Evolutionary conservation across 2,888 invertebrate species (phyloP), one percentile per base, ranked within the genome.

Genomic region (Suillia variegata): DNA sequence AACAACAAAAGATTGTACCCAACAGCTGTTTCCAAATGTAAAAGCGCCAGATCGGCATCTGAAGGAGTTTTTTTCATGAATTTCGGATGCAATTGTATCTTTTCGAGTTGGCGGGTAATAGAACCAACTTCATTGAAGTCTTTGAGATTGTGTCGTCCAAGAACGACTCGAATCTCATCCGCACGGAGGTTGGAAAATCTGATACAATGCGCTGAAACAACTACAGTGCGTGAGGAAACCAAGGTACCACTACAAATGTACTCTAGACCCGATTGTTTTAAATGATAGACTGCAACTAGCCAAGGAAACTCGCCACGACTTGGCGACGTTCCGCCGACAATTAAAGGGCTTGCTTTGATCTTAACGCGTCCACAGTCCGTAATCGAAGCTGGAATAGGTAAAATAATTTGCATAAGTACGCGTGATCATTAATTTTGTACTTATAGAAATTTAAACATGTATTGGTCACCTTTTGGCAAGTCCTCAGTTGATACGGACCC

Each of bases 261-360:
- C 13, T 55, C 74, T 5, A 85, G 69, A 5, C 70, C 72, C 5
- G 79, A 73, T 1, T 57, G 34, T 45, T 63, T 62, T 49, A 64
- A 70, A 42, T 74, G 67, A 65, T 85, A 89, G 22, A 89, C 80
- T 0, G 88, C 88, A 0, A 84, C 85, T 38, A 89, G 74, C 89
- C 89, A 89, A 0, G 89, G 89, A 85, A 87, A 87, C 38, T 85
- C 84, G 1, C 86, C 86, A 1, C 83, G 79, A 0, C 62, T n/a
- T n/a, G n/a, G 58, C 17, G 67, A 66, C 1, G 50, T 58, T 8
- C 15, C 20, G 2, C 77, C 77, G 0, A 42, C 56, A 13, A 70
- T 66, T 33, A 76, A 69, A 1, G 65, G 70, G 0, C 68, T 62
- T 0, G 51, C 21, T n/a, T 58, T 33, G 0, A n/a, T 53, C 24